phyloP scores from a whole-genome alignment of 2,888 invertebrate species.

The Caenorhabditis macrosperma region DNA sequence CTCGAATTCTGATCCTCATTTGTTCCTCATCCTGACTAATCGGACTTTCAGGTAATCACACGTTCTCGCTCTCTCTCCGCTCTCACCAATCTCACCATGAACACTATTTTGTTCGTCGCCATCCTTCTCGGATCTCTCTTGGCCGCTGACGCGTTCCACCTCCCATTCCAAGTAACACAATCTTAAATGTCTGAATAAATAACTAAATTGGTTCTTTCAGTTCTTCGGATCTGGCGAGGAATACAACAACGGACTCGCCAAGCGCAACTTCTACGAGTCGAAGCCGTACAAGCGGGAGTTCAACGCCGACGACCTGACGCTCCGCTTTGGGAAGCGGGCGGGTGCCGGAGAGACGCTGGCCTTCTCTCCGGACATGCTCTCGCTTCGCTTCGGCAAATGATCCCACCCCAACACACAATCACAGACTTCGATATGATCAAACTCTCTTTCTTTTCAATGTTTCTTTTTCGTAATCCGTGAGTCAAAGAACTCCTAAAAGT shows the following conservation, averaged over 20 bases:
- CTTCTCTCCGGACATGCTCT: slow-evolving; percentile 61
- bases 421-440: too few relatives aligned
- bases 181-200: not conserved
- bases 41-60: slow-evolving; percentile 23
- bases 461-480: not conserved
- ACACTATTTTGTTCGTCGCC: slow-evolving; percentile 23
- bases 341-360: slow-evolving; percentile 37
- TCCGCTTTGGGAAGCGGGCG: slow-evolving; percentile 69
- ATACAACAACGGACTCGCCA: slow-evolving; percentile 29
- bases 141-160: slow-evolving; percentile 32
- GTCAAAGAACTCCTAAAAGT: not conserved
- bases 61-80: not conserved
- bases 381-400: slow-evolving; percentile 63
- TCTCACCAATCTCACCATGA: slow-evolving; percentile 27
- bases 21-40: not conserved
- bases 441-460: not conserved
- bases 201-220: slow-evolving; percentile 31
- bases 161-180: slow-evolving; percentile 44
- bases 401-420: not conserved
- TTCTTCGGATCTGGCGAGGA: slow-evolving; percentile 27
- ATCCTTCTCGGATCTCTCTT: slow-evolving; percentile 29
- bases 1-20: too few relatives aligned
- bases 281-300: slow-evolving; percentile 65
- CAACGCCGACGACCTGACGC: slow-evolving; percentile 67
- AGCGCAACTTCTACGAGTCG: slow-evolving; percentile 44